phyloP scores from a whole-genome alignment of 2,888 invertebrate genomes.

The Phymatocera aterrima region DNA sequence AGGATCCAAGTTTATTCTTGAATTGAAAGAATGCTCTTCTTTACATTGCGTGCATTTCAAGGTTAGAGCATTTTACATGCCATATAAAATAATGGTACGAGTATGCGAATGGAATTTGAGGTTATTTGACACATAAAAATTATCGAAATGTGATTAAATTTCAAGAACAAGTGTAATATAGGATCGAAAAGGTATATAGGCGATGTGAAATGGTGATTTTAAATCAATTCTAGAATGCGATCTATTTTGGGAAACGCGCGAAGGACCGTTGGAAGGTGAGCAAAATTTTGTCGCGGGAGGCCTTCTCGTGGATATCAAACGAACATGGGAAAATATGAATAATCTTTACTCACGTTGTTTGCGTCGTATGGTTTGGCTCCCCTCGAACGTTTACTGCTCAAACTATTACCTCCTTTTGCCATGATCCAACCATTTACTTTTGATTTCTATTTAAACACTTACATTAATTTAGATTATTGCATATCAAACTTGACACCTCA shows the following conservation, averaged over 20 bases:
- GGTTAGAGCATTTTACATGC: slow-evolving; percentile 45
- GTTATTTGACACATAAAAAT: slow-evolving; percentile 59
- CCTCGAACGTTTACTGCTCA: slow-evolving; percentile 68
- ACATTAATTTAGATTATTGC: slow-evolving; percentile 63
- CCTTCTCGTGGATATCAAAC: slow-evolving; percentile 47
- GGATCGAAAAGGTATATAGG: neutral
- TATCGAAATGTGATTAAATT: slow-evolving; percentile 53
- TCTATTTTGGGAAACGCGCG: slow-evolving; percentile 56
- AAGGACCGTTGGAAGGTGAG: slow-evolving; percentile 48
- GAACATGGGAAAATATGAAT: neutral
- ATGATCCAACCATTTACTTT: slow-evolving; percentile 58
- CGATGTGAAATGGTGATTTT: slow-evolving; percentile 40
- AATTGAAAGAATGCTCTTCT: neutral
- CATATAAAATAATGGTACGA: neutral
- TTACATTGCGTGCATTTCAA: slow-evolving; percentile 38
- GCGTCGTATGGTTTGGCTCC: slow-evolving; percentile 74
- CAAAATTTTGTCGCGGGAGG: slow-evolving; percentile 47
- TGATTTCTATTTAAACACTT: slow-evolving; percentile 53
- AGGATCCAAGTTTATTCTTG: neutral
- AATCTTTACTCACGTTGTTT: slow-evolving; percentile 74
- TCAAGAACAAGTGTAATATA: neutral
- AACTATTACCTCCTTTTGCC: slow-evolving; percentile 71
- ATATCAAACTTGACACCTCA: slow-evolving; percentile 66
- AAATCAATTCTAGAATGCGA: slow-evolving; percentile 56
- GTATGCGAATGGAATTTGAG: slow-evolving; percentile 56